These are phyloP conservation scores for Tarsius wallacei DNA, from an alignment of 2,797 vertebrate genomes.

Conservation along the genomic window DNA sequence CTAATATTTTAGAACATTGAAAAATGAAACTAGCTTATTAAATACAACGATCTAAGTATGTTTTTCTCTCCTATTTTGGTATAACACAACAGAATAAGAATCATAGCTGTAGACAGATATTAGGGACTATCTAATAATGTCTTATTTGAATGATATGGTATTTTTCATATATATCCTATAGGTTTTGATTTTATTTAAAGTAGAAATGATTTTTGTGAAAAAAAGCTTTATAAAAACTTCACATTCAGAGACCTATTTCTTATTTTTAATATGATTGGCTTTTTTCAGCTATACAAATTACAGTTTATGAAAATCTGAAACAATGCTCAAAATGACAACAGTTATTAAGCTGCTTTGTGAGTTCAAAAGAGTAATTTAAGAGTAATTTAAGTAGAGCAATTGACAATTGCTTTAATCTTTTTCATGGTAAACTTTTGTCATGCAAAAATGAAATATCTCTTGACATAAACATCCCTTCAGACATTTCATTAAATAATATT, in stretches of 20 bases:
- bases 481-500: neutral
- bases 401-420: conserved; percentile 2
- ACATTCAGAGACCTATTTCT: neutral
- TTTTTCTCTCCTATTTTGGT: neutral
- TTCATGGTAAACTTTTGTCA: neutral
- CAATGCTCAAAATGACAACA: conserved; percentile 34
- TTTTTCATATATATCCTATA: neutral
- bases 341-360: neutral
- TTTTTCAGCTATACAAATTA: neutral
- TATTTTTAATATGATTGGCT: neutral
- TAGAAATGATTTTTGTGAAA: neutral
- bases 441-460: neutral
- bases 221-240: conserved; percentile 25
- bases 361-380: conserved; percentile 37
- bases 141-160: neutral
- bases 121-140: neutral
- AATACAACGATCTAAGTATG: neutral
- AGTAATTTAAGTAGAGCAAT: neutral
- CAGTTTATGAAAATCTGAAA: neutral
- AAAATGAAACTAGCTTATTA: neutral
- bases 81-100: neutral
- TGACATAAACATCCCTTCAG: neutral
- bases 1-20: neutral
- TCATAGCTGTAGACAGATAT: neutral
- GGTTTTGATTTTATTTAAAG: neutral